Percentiles rank a stretch among this genome's conserved stretches.
phyloP scores from a whole-genome alignment of 2,888 invertebrate species.

The Plebejus melissa region DNA sequence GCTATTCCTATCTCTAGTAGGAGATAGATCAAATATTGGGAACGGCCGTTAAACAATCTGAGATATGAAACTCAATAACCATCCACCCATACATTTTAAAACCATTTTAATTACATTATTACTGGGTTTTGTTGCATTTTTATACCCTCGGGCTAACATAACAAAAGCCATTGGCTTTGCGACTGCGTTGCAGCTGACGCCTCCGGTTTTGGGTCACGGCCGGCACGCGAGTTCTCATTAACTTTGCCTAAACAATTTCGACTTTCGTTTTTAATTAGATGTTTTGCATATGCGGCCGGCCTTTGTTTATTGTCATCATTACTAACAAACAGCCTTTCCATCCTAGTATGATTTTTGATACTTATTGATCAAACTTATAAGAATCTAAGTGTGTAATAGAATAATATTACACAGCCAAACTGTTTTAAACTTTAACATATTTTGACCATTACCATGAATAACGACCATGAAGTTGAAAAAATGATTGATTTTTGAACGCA shows the following conservation, averaged over 20 bases:
- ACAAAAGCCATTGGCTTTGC: constrained; percentile 1
- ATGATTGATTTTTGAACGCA: too few relatives aligned
- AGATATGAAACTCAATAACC: too few relatives aligned
- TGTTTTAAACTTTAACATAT: too few relatives aligned
- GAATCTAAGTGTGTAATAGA: too few relatives aligned
- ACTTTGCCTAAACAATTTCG: constrained; percentile 9
- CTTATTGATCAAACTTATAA: too few relatives aligned
- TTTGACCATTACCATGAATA: too few relatives aligned
- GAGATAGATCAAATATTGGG: too few relatives aligned
- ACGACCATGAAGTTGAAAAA: too few relatives aligned
- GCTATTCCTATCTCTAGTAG: too few relatives aligned
- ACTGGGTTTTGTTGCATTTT: background rate
- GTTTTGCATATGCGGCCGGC: background rate
- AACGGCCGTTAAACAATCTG: too few relatives aligned
- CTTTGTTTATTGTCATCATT: background rate
- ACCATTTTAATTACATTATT: background rate
- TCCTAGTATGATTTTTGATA: too few relatives aligned
- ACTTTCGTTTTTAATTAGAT: constrained; percentile 19
- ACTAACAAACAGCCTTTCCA: background rate
- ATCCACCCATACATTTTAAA: background rate
- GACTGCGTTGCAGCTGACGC: constrained; percentile 1
- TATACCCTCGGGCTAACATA: background rate
- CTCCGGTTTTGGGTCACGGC: constrained; percentile 17
- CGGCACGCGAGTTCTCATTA: constrained; percentile 21
- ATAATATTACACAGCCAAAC: too few relatives aligned